Evolutionary conservation across 2,888 invertebrate species (phyloP), one percentile per base, ranked within the genome.

Genomic region (Oscheius sp.): DNA sequence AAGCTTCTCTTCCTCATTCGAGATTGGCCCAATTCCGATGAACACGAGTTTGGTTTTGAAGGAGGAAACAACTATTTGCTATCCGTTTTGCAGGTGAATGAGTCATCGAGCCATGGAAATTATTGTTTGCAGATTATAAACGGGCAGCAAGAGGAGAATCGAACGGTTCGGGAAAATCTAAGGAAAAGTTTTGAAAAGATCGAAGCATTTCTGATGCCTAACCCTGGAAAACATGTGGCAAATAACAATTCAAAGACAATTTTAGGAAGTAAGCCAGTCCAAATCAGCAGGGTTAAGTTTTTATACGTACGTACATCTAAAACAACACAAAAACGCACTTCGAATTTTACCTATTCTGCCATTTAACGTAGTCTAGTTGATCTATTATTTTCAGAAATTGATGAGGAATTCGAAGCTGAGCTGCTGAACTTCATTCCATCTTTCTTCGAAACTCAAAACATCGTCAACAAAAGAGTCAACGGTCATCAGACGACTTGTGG

Each of bases 11-110:
- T 95, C 88, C 89, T 95, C 20, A 92, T 95, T 26, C 88, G 95
- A 17, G 97, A 98, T 89, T 97, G 97, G 97, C 93, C 94, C 88
- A 96, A 93, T 87, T 95, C 96, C 0, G 95, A 96, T 88, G 94
- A 95, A 88, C 88, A 88, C 68, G 86, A 87, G 1, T 97, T 95
- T 88, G 97, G 97, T 0, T 90, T 92, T 0, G 89, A 91, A 0
- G 97, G 97, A 5, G 97, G 97, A 0, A 90, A 91, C 79, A 90
- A 90, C 82, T 92, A 97, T 62, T 89, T 97, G 33, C 91, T 93
- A 83, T 90, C 93, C 71, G 90, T 95, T 73, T 89, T 97, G 22
- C n/a, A 49, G 33, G 44, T 50, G 91, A 92, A 89, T 30, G 2
- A 20, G 28, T 12, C 12, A 20, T 17, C 36, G 8, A 8, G 8